Conservation (phyloP, 2,888 invertebrate genomes). For the Lycia hirtaria region DNA sequence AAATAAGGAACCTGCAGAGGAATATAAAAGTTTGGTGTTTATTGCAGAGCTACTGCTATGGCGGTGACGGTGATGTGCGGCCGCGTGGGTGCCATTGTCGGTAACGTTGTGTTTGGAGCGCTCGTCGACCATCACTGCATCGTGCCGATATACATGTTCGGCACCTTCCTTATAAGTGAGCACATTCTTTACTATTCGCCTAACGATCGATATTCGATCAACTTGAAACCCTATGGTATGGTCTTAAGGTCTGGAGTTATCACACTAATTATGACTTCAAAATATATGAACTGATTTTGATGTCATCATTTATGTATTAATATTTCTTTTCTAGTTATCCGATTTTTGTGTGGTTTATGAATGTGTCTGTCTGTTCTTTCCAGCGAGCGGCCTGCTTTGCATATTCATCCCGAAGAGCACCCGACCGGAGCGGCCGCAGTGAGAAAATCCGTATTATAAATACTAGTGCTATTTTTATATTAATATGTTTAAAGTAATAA, state of each 20-base stretch:
- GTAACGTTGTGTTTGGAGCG: slow-evolving; percentile 85
- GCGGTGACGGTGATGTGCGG: slow-evolving; percentile 86
- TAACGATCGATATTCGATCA: neutral
- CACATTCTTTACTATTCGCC: neutral
- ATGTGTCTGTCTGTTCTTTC: slow-evolving; percentile 52
- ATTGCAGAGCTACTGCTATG: slow-evolving; percentile 83
- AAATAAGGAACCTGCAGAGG: neutral
- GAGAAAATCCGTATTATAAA: slow-evolving; percentile 38
- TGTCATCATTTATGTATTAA: no score
- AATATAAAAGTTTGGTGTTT: neutral
- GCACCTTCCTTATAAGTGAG: slow-evolving; percentile 84
- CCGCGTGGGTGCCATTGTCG: slow-evolving; percentile 85
- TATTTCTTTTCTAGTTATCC: no score
- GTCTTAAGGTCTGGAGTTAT: no score
- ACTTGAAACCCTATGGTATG: no score
- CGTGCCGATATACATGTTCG: slow-evolving; percentile 86
- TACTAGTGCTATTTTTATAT: slow-evolving; percentile 65
- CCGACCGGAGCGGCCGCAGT: slow-evolving; percentile 73
- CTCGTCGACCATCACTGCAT: slow-evolving; percentile 84
- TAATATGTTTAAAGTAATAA: slow-evolving; percentile 56
- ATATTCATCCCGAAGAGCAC: slow-evolving; percentile 83
- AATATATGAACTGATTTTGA: no score
- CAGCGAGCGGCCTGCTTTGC: slow-evolving; percentile 85
- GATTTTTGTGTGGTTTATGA: neutral
- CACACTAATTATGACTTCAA: no score